A percentile compares a stretch with the other conserved stretches of the same genome.
Conservation (phyloP, 1,140 invertebrate genomes). For the Rhyacophila brunnea region DNA sequence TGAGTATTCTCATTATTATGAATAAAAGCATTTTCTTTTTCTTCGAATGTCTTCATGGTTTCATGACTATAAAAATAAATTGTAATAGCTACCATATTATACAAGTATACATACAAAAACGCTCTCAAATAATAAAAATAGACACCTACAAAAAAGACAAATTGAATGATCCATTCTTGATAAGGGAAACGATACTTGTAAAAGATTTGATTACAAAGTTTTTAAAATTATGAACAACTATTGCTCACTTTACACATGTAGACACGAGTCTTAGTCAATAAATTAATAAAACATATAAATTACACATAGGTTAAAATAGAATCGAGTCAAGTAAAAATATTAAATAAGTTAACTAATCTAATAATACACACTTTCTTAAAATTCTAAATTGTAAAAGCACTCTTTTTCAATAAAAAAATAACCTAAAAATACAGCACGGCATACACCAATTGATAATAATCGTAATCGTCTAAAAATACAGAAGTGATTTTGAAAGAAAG, state of each 20-base stretch:
- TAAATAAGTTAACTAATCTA: constrained; percentile 35
- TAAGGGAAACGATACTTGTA: no score
- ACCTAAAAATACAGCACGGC: constrained; percentile 35
- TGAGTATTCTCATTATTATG: constrained; percentile 20
- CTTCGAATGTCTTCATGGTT: background rate
- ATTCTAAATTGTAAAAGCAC: constrained; percentile 34
- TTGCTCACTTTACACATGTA: constrained; percentile 6
- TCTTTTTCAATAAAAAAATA: constrained; percentile 34
- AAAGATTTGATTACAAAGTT: background rate
- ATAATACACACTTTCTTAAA: constrained; percentile 35
- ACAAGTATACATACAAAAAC: background rate
- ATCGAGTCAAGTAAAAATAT: constrained; percentile 22
- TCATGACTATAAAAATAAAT: background rate
- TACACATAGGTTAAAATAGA: constrained; percentile 16
- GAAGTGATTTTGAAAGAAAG: constrained; percentile 16
- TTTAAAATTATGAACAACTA: constrained; percentile 2
- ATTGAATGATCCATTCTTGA: background rate
- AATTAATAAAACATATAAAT: constrained; percentile 18
- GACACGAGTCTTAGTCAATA: constrained; percentile 18
- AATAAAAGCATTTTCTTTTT: background rate
- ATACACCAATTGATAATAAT: constrained; percentile 32
- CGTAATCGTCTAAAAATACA: constrained; percentile 25
- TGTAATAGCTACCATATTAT: background rate
- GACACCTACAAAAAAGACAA: background rate
- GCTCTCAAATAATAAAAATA: background rate